Evolutionary conservation across 2,797 vertebrate genomes (phyloP), one percentile per base, ranked within the genome.

Genomic region (Pogoniulus pusillus): DNA sequence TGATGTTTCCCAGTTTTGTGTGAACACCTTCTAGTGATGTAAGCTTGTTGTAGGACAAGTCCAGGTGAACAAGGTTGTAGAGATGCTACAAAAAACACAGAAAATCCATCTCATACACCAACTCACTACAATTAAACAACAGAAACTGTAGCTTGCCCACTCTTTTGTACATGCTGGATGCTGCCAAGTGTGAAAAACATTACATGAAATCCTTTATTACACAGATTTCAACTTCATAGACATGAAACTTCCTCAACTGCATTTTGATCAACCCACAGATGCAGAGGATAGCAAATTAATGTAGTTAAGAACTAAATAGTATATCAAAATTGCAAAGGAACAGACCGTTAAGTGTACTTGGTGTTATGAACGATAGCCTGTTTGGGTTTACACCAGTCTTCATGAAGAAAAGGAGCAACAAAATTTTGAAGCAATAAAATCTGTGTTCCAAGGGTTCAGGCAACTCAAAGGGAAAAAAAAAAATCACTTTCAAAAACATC

Each of bases 21-120:
- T 99, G 98, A 93, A 98, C 98, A 5, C 98, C 98, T 96, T 99
- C 98, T 80, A 99, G 95, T 8, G 97, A 96, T 16, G 86, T 95
- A 27, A 99, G 97, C 69, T 97, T 98, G 97, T 99, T 99, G 93
- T 98, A 99, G 66, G 99, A 99, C 93, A 99, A 97, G 93, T 99
- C 99, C 97, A 99, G 97, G 68, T 99, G 99, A 92, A 99, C 97
- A n/a, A 99, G 98, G 93, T 99, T 99, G 96, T 99, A 99, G 30
- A 99, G 97, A 96, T 99, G 98, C 99, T 99, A 70, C 5, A 68
- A 94, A 94, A 63, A 96, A 24, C 54, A 88, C 19, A 86, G 7
- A 65, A 70, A 49, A 80, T 49, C 27, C 49, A 51, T 2, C 12
- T 93, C 63, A 92, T 2, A 43, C 6, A 65, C 18, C 41, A 85